Base-by-base conservation (phyloP, 2,113 vertebrate species). In the Nothobranchius kuhntae region DNA sequence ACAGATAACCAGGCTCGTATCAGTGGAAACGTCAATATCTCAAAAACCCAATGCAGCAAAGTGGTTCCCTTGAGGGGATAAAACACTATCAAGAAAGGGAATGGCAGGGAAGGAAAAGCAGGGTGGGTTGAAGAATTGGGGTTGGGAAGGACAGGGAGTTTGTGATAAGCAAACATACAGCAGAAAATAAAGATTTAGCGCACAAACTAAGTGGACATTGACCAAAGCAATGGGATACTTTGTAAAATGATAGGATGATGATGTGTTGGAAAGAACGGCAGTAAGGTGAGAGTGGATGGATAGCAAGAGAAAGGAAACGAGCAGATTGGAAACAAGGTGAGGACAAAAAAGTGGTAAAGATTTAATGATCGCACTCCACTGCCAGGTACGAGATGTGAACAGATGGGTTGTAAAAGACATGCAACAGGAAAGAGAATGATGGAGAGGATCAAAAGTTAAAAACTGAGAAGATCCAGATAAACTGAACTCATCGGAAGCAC, bases 21-120 rank as follows among this genome's bases (percentile, higher is more conserved):
- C 84, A 83, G 80, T 83, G 73, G 72, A 87, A 88, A 90, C 65
- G 86, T 87, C 87, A 91, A 90, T 89, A 85, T 82, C 81, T 91
- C 83, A 88, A 89, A 91, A 89, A 87, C 24, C 56, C 47, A 40
- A 63, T 75, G 71, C 53, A 76, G 81, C 71, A 71, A 80, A 86
- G 75, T 80, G 60, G 69, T 73, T 82, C 71, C 75, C 59, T 60
- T 38, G 26, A 65, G 60, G 73, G 71, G 58, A 76, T 53, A 80
- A 75, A 79, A 83, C 38, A 75, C 79, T 62, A 78, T 86, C 74
- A 82, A 68, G 81, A 75, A 36, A 24, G 51, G 55, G 24, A 51
- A 30, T 61, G 60, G 35, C 42, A 13, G 11, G 51, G 40, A 35
- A 10, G 24, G 36, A 13, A 24, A 14, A 52, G 9, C 3, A 46